Evolutionary conservation across 2,888 invertebrate species (phyloP), one percentile per base, ranked within the genome.

Genomic region (Halictus ligatus): DNA sequence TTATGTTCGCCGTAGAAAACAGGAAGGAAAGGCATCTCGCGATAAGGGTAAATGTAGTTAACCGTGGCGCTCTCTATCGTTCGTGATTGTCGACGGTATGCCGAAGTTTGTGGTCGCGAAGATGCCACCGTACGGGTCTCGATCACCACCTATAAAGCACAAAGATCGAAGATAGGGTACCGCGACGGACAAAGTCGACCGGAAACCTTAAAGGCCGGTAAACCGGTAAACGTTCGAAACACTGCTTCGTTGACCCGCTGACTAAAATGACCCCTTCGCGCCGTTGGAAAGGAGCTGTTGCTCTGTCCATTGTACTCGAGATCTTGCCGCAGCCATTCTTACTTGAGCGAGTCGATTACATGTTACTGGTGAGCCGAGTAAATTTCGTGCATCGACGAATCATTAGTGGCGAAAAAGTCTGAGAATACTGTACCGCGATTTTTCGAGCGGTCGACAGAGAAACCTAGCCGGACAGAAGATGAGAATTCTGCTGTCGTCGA

Each of bases 21-120:
- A 69, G 80, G 72, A 78, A 78, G 78, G 43, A 69, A 77, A 74
- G 71, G 82, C 60, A 73, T 54, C 58, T 67, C 35, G 75, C 76
- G 89, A 81, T 87, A 89, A 87, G 85, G 69, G 71, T 69, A 71
- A 80, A 81, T 64, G 82, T 54, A 78, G 72, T 79, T 77, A 72
- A 89, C 79, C 76, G 78, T 25, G 25, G 25, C 4, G 25, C 60
- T 60, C 60, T 60, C 60, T 60, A 60, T 60, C 60, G 60, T 60
- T 21, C 25, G 60, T 5, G 60, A 60, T 60, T 25, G 60, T 12
- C 13, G n/a, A 25, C 60, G 60, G 25, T 60, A 60, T 60, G 60
- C n/a, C 25, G 25, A 60, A 60, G 60, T 60, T 60, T 60, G 60
- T 60, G 75, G 21, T 54, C 48, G 40, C 75, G n/a, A 54, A 13